phyloP scores from a whole-genome alignment of 2,888 invertebrate genomes.

The Chrysomela aeneicollis region DNA sequence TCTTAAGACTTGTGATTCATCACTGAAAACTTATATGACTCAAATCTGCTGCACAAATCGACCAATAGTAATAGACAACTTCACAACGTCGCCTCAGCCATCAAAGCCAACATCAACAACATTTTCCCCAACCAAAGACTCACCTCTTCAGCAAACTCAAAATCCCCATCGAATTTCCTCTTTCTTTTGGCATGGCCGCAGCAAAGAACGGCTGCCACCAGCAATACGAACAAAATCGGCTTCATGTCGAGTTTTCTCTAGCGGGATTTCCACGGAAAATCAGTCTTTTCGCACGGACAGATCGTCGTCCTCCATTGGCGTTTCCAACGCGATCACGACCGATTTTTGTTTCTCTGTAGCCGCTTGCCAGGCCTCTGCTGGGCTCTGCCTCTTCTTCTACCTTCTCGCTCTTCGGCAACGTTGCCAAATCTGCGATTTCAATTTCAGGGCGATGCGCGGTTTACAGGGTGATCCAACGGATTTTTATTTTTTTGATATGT shows the following conservation, averaged over 20 bases:
- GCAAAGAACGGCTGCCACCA: constrained; percentile 59
- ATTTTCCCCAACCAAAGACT: constrained; percentile 41
- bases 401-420: constrained; percentile 36
- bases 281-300: constrained; percentile 23
- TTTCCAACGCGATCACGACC: constrained; percentile 51
- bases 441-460: background rate
- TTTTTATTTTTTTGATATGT: too few species aligned
- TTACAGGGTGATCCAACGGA: background rate
- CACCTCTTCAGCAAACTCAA: constrained; percentile 83
- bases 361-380: constrained; percentile 50
- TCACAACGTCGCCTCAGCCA: too few species aligned
- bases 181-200: constrained; percentile 66
- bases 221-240: constrained; percentile 61
- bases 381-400: too few species aligned
- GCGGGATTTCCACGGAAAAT: constrained; percentile 13
- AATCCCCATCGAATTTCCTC: constrained; percentile 79
- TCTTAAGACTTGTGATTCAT: too few species aligned
- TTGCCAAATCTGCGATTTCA: constrained; percentile 24
- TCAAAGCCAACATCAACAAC: too few species aligned
- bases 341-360: constrained; percentile 55
- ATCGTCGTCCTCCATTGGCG: constrained; percentile 45
- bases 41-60: too few species aligned
- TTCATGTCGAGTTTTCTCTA: constrained; percentile 54
- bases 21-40: too few species aligned
- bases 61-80: too few species aligned